A percentile compares a stretch with the other conserved stretches of the same genome.
Evolutionary conservation across 35 echinoderm and acorn worm species (phyloP).

Genomic region (Chiridota heheva): DNA sequence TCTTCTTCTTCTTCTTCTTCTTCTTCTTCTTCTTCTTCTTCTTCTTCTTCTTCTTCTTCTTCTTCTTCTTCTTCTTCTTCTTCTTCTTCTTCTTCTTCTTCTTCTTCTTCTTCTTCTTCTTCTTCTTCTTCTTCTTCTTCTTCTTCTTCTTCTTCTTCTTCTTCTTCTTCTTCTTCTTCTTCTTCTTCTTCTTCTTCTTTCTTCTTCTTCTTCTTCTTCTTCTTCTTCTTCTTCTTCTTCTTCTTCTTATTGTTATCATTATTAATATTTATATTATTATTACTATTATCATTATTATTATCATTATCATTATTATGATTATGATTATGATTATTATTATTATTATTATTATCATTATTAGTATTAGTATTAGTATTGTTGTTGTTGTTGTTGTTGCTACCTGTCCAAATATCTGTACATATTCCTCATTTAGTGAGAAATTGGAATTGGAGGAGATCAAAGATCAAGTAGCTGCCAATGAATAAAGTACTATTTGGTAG

Average conservation of each 20-base stretch:
- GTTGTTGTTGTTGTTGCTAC: no score
- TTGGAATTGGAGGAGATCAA: no score
- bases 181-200: background rate
- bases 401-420: no score
- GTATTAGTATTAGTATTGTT: no score
- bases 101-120: background rate
- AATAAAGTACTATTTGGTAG: no score
- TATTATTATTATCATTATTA: no score
- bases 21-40: background rate
- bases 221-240: conserved; percentile 1
- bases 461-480: no score
- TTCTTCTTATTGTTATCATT: no score
- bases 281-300: no score
- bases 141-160: background rate
- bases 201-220: conserved; percentile 3
- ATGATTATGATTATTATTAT: no score
- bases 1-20: background rate
- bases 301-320: no score
- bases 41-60: background rate
- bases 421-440: no score
- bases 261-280: background rate
- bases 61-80: background rate
- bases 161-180: background rate
- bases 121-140: background rate
- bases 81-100: background rate